These are phyloP conservation scores for Drosophila parthenogenetica DNA, from an alignment of 2,888 invertebrate species.

Conservation along the genomic window DNA sequence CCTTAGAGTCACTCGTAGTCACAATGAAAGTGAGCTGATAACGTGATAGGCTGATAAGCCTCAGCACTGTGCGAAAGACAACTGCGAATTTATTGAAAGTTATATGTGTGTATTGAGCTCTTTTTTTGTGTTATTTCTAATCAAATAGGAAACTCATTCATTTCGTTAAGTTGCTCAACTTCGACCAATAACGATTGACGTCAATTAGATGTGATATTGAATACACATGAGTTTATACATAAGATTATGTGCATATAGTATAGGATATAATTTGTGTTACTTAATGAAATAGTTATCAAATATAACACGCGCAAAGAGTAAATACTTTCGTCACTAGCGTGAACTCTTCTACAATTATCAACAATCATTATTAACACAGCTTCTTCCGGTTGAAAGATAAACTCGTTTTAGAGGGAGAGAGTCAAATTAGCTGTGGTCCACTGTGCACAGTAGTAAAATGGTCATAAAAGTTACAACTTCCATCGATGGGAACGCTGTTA, in stretches of 20 bases:
- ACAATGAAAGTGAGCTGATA: slow-evolving; percentile 40
- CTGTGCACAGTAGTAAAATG: neutral
- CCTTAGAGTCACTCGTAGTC: slow-evolving; percentile 19
- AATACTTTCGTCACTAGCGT: no score
- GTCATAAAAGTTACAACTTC: slow-evolving; percentile 7
- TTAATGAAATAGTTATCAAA: neutral
- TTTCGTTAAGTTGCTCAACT: slow-evolving; percentile 30
- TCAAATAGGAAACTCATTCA: slow-evolving; percentile 56
- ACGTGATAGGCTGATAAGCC: slow-evolving; percentile 32
- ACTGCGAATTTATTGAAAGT: slow-evolving; percentile 43
- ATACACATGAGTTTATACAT: neutral
- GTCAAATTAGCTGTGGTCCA: neutral
- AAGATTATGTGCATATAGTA: neutral
- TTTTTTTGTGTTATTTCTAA: slow-evolving; percentile 21
- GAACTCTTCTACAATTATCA: no score
- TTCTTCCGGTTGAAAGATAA: neutral
- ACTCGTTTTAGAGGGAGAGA: neutral
- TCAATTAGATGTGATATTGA: slow-evolving; percentile 32
- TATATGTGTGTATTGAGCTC: neutral
- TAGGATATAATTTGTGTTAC: neutral
- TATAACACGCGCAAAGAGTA: neutral
- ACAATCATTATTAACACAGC: no score
- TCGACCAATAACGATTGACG: slow-evolving; percentile 36
- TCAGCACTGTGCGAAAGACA: slow-evolving; percentile 28
- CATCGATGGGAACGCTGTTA: neutral